These are phyloP conservation scores for Caenorhabditis japonica DNA, from an alignment of 2,888 invertebrate genomes.

Conservation along the genomic window DNA sequence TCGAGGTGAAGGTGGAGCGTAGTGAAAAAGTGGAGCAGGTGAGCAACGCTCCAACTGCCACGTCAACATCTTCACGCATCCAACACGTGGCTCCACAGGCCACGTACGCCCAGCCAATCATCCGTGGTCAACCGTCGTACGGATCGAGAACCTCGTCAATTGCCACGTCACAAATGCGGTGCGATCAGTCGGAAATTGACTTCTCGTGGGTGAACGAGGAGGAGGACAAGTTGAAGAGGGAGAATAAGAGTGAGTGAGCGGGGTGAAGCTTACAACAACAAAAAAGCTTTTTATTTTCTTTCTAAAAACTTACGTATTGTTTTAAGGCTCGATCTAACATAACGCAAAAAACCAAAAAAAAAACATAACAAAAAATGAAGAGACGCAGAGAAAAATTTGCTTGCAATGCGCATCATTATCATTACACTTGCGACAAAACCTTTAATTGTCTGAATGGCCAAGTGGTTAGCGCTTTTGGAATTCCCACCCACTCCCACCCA, in stretches of 20 bases:
- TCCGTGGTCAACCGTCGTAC: conserved; percentile 46
- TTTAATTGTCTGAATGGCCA: no score
- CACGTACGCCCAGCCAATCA: conserved; percentile 59
- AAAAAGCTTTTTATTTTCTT: no score
- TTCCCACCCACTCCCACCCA: no score
- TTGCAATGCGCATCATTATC: no score
- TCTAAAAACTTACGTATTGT: no score
- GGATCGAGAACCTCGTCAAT: conserved; percentile 58
- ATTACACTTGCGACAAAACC: no score
- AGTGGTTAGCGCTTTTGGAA: no score
- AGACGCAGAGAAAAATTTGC: no score
- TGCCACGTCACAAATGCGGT: conserved; percentile 56
- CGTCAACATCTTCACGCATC: conserved; percentile 27
- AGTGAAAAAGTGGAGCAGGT: conserved; percentile 51
- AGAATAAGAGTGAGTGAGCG: conserved; percentile 25
- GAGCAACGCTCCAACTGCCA: conserved; percentile 1
- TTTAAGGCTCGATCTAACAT: no score
- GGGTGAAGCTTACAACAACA: no score
- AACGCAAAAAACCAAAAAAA: neutral
- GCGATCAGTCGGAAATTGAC: conserved; percentile 64
- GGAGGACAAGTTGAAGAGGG: conserved; percentile 57
- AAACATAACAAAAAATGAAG: neutral
- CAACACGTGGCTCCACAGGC: conserved; percentile 31
- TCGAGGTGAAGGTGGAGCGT: conserved; percentile 60
- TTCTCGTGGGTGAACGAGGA: conserved; percentile 65